Percentiles rank a stretch among this genome's conserved stretches.
phyloP scores from a whole-genome alignment of 2,113 vertebrate species.

The Plecturocebus donacophilus region DNA sequence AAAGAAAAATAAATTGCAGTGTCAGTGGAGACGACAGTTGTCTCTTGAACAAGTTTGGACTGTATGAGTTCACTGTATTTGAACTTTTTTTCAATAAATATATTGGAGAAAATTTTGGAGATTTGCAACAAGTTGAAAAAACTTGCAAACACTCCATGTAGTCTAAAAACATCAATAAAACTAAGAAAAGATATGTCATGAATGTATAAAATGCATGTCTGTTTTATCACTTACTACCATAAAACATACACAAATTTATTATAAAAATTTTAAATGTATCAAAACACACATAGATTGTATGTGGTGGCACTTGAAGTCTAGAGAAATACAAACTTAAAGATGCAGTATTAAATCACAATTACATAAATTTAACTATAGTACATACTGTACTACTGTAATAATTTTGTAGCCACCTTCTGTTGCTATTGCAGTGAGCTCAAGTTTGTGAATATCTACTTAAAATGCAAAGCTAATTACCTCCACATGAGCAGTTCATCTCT shows the following conservation, averaged over 20 bases:
- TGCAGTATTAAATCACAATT: background rate
- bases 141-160: background rate
- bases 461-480: background rate
- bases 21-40: background rate
- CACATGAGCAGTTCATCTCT: background rate
- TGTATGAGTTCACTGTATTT: rapidly evolving
- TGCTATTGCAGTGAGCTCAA: background rate
- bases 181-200: background rate
- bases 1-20: background rate
- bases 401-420: background rate
- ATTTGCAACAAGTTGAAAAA: background rate
- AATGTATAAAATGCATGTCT: background rate
- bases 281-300: background rate
- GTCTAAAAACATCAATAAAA: background rate
- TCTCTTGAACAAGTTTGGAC: background rate
- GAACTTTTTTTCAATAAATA: background rate
- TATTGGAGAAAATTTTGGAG: background rate
- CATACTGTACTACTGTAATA: background rate
- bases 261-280: background rate
- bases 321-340: background rate
- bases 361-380: background rate
- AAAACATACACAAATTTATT: background rate
- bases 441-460: background rate
- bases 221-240: background rate
- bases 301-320: background rate